Evolutionary conservation across 2,797 vertebrate genomes (phyloP).

Genomic region (Poliocrania exsul): DNA sequence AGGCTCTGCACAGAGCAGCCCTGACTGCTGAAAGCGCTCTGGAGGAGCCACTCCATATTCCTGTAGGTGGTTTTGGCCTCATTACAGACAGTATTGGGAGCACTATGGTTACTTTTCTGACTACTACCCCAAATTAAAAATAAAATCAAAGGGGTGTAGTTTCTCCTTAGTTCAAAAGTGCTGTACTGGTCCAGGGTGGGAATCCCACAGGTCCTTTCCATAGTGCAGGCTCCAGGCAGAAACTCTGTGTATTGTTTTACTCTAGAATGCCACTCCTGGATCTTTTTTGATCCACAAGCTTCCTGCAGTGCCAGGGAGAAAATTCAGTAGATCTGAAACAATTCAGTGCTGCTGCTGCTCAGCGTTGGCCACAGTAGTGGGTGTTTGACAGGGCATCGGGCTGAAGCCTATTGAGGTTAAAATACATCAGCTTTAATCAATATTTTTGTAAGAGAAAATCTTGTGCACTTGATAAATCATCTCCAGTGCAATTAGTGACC

Average conservation of each 20-base stretch:
- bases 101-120: not conserved
- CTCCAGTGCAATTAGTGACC: slow-evolving; percentile 92
- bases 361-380: slow-evolving; percentile 27
- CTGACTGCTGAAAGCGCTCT: fast-evolving
- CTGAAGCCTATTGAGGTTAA: slow-evolving; percentile 68
- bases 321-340: slow-evolving; percentile 30
- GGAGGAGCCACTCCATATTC: fast-evolving
- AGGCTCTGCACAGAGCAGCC: fast-evolving
- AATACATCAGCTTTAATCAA: slow-evolving; percentile 76
- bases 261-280: not conserved
- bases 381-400: slow-evolving; percentile 40
- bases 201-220: not conserved
- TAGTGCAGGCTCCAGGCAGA: not conserved
- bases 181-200: not conserved
- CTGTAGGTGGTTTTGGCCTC: not conserved
- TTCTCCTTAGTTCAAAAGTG: not conserved
- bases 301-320: not conserved
- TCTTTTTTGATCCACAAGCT: not conserved
- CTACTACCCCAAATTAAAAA: not conserved
- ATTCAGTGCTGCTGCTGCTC: not conserved
- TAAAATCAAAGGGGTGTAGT: not conserved
- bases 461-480: slow-evolving; percentile 86
- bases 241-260: not conserved
- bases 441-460: slow-evolving; percentile 79
- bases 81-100: fast-evolving